A percentile compares a stretch with the other conserved stretches of the same genome.
Evolutionary conservation across 1,140 invertebrate species (phyloP).

Genomic region (Caenorhabditis tropicalis): DNA sequence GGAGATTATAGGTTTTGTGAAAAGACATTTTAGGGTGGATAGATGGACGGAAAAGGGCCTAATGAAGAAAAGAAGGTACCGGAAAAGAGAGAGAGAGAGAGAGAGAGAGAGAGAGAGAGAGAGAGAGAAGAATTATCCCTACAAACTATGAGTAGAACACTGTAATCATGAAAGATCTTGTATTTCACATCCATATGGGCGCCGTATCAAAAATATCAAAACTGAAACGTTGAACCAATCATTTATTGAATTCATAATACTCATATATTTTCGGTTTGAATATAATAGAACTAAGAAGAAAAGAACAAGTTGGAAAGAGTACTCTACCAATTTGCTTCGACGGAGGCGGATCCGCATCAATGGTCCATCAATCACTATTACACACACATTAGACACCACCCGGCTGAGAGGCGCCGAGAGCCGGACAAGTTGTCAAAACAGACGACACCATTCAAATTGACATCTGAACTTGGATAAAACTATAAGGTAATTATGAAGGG

Average conservation of each 20-base stretch:
- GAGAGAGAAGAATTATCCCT: too few species aligned
- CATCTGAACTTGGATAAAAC: neutral
- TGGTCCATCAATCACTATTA: constrained; percentile 42
- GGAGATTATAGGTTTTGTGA: neutral
- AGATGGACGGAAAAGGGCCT: neutral
- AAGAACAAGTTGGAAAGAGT: constrained; percentile 23
- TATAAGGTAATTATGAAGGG: neutral
- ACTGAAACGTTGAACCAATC: too few species aligned
- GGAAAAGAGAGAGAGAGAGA: neutral
- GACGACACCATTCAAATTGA: neutral
- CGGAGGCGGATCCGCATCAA: constrained; percentile 34
- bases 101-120: neutral
- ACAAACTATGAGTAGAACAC: neutral
- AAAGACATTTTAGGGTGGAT: neutral
- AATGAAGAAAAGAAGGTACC: neutral
- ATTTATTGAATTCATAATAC: too few species aligned
- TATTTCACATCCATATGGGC: too few species aligned
- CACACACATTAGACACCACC: constrained; percentile 23
- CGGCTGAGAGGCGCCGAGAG: constrained; percentile 35
- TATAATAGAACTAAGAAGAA: too few species aligned
- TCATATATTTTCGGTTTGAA: too few species aligned
- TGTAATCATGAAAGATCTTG: too few species aligned
- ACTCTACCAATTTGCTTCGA: neutral
- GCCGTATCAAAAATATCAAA: too few species aligned
- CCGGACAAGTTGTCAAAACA: constrained; percentile 25